Evolutionary conservation across 2,797 vertebrate species (phyloP).

Genomic region (Xiphorhynchus erythropygius): DNA sequence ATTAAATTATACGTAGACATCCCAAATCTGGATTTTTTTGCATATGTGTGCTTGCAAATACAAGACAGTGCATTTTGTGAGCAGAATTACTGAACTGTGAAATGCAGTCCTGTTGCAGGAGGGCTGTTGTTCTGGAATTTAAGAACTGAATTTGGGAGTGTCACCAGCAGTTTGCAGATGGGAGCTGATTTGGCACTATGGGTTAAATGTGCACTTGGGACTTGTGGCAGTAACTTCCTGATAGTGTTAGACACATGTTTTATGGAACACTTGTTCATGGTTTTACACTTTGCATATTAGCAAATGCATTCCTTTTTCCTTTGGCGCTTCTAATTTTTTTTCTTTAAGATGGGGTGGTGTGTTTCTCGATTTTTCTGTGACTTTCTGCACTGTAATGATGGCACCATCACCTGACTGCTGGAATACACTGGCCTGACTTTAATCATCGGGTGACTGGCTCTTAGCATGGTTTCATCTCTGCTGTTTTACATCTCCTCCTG

Average conservation of each 20-base stretch:
- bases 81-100: neutral
- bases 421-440: conserved; percentile 67
- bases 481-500: conserved; percentile 44
- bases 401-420: conserved; percentile 70
- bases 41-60: neutral
- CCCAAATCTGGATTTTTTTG: neutral
- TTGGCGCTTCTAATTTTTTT: conserved; percentile 37
- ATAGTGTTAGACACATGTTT: rapidly evolving
- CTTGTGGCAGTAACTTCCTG: neutral
- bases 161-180: neutral
- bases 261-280: neutral
- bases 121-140: neutral
- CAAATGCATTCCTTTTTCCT: neutral
- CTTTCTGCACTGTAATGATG: conserved; percentile 66
- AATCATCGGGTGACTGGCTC: conserved; percentile 63
- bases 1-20: neutral
- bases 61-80: neutral
- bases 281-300: neutral
- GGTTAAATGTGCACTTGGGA: neutral
- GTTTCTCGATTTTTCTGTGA: conserved; percentile 65
- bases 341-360: conserved; percentile 50
- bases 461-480: conserved; percentile 51
- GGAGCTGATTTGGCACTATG: neutral
- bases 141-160: neutral
- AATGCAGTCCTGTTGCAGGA: neutral